Conservation (phyloP, 2,113 vertebrate species). For the Hydropotes inermis region DNA sequence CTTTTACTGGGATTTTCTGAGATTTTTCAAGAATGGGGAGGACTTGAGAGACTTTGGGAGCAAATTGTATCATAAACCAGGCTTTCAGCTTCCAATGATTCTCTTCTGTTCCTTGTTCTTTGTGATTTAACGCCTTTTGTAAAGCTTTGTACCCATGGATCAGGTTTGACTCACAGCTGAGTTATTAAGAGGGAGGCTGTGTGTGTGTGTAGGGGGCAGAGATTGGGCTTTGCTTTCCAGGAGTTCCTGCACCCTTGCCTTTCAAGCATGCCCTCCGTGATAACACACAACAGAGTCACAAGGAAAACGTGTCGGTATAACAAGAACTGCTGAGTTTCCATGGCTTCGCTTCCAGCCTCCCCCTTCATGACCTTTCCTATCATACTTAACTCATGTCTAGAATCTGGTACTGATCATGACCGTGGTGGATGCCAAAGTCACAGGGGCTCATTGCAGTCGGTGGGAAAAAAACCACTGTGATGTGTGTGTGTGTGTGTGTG, state of each 20-base stretch:
- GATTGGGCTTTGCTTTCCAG: neutral
- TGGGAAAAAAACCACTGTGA: neutral
- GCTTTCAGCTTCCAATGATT: neutral
- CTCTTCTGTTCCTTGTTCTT: neutral
- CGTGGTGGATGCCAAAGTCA: too few relatives aligned
- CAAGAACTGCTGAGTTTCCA: neutral
- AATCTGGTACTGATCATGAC: neutral
- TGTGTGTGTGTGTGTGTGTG: too few relatives aligned
- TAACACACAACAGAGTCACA: neutral
- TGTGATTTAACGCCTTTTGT: neutral
- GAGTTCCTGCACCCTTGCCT: neutral
- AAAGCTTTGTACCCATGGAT: neutral
- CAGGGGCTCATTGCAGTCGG: rapidly evolving
- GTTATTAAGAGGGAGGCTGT: neutral
- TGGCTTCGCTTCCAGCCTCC: neutral
- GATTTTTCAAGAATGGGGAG: neutral
- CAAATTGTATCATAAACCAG: neutral
- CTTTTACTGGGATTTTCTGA: neutral
- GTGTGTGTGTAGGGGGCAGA: neutral
- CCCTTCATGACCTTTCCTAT: neutral
- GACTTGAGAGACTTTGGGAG: neutral
- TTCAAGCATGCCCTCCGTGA: neutral
- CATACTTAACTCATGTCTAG: neutral
- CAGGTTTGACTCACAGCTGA: neutral
- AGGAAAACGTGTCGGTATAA: neutral